A percentile compares a stretch with the other conserved stretches of the same genome.
Conservation (phyloP, 2,888 invertebrate species). For the Epirrhoe tristata region DNA sequence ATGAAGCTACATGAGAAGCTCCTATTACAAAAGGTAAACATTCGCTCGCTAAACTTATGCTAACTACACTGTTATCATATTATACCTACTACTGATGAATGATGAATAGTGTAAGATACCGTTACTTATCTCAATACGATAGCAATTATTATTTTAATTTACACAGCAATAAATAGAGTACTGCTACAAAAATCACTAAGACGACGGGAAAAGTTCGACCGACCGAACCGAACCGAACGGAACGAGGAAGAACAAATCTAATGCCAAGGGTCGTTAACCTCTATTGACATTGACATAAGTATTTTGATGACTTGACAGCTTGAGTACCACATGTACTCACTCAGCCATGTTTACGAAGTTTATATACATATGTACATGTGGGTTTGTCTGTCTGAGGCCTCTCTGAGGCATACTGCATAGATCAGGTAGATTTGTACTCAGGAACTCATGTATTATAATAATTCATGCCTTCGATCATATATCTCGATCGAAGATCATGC, state of each 20-base stretch:
- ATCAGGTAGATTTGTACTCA: too few species aligned
- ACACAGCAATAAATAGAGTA: too few species aligned
- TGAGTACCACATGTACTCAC: neutral
- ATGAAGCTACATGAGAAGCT: neutral
- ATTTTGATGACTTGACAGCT: neutral
- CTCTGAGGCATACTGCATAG: too few species aligned
- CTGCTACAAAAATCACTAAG: neutral
- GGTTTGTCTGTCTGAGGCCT: too few species aligned
- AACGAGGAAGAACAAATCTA: too few species aligned
- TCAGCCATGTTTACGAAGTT: too few species aligned
- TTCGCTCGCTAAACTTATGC: neutral
- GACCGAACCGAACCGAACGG: neutral
- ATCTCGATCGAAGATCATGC: too few species aligned
- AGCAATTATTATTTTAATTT: neutral
- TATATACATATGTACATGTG: too few species aligned
- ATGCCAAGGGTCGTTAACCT: neutral
- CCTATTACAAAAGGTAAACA: neutral
- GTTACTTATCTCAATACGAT: neutral
- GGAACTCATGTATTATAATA: too few species aligned
- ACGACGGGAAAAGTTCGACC: neutral
- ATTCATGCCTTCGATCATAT: too few species aligned
- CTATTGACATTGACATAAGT: neutral
- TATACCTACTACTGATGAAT: neutral
- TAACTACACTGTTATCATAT: neutral
- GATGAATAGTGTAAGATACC: neutral